These are phyloP conservation scores for Aurelia sp. DNA, from an alignment of 30 jellyfish, hydroid and myxozoan species.

Conservation along the genomic window DNA sequence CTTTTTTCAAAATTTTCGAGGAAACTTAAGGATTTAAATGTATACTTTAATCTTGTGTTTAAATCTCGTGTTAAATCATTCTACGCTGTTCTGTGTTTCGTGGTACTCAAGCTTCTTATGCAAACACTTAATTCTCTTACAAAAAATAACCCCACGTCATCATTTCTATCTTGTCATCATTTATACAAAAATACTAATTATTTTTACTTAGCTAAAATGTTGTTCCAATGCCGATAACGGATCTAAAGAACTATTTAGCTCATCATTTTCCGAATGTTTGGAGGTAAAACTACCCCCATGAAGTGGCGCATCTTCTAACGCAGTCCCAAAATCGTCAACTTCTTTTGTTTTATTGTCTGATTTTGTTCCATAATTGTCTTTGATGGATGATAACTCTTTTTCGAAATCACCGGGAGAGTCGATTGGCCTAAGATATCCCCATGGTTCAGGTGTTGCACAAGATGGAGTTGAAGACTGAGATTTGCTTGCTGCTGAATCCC, in stretches of 20 bases:
- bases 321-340: constrained; percentile 21
- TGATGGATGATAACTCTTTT: constrained; percentile 48
- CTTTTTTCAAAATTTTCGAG: constrained; percentile 52
- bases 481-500: constrained; percentile 14
- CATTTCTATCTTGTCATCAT: too few species aligned
- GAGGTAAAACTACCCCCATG: constrained; percentile 7
- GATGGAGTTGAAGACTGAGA: constrained; percentile 39
- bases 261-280: neutral
- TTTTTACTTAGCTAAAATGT: constrained; percentile 24
- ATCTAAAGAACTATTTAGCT: constrained; percentile 21
- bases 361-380: constrained; percentile 32
- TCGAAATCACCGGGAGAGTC: constrained; percentile 71
- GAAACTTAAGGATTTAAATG: constrained; percentile 45
- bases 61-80: too few species aligned
- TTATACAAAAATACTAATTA: too few species aligned
- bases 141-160: too few species aligned
- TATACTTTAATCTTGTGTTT: too few species aligned
- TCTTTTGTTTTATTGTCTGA: neutral
- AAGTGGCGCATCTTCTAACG: constrained; percentile 14
- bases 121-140: too few species aligned
- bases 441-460: constrained; percentile 54
- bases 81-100: too few species aligned
- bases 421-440: constrained; percentile 59
- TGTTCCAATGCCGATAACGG: constrained; percentile 69
- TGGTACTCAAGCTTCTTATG: too few species aligned